These are phyloP conservation scores for Leptodactylus fallax DNA, from an alignment of 2,797 vertebrate genomes.

Conservation along the genomic window DNA sequence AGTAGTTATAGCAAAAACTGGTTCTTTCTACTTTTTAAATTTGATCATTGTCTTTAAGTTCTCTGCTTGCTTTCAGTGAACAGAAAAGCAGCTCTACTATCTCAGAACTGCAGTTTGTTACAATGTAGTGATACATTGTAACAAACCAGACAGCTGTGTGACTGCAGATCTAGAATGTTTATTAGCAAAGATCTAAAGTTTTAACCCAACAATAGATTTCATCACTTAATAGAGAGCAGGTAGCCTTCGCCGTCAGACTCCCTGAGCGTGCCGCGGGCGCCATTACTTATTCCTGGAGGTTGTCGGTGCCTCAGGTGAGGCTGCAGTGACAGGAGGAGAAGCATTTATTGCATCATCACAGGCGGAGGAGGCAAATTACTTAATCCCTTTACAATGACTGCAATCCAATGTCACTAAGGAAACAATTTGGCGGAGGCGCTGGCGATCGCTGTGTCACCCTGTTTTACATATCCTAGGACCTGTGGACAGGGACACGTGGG, in stretches of 20 bases:
- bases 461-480: not conserved
- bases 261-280: not conserved
- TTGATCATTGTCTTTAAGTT: no score
- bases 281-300: slow-evolving; percentile 16
- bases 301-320: not conserved
- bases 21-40: no score
- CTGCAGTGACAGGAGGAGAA: not conserved
- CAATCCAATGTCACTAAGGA: not conserved
- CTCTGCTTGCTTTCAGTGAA: not conserved
- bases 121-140: not conserved
- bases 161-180: not conserved
- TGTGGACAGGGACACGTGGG: no score
- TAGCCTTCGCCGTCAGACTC: no score
- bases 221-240: no score
- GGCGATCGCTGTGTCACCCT: not conserved
- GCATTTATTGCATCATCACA: not conserved
- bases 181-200: not conserved
- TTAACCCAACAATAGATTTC: no score
- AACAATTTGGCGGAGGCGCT: not conserved
- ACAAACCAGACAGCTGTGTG: not conserved
- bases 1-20: no score
- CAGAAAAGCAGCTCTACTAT: not conserved
- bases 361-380: slow-evolving; percentile 37
- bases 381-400: slow-evolving; percentile 19
- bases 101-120: not conserved